These are phyloP conservation scores for Aphrophora alni DNA, from an alignment of 2,888 invertebrate genomes.

Conservation along the genomic window DNA sequence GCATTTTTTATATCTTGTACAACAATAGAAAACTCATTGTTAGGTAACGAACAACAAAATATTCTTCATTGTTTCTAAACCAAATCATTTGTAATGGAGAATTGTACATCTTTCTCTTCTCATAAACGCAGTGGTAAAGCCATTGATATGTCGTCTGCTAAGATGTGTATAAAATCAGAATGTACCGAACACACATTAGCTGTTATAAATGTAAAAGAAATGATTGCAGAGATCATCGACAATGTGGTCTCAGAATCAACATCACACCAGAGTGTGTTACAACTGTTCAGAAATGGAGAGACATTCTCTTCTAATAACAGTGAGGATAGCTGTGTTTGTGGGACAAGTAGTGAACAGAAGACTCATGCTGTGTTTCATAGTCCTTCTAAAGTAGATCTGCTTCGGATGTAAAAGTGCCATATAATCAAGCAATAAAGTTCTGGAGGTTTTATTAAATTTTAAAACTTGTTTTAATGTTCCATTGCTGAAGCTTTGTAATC, in stretches of 20 bases:
- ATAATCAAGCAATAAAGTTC: too few relatives aligned
- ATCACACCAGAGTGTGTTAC: neutral
- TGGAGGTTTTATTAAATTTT: too few relatives aligned
- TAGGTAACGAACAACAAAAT: neutral
- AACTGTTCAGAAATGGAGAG: neutral
- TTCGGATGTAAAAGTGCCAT: neutral
- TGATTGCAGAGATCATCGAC: neutral
- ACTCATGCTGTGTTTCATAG: too few relatives aligned
- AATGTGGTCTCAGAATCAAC: neutral
- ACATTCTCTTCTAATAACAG: neutral
- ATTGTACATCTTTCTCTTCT: neutral
- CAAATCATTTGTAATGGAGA: neutral
- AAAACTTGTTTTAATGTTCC: too few relatives aligned
- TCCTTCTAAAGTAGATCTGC: neutral
- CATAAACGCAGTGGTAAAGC: too few relatives aligned
- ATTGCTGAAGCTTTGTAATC: too few relatives aligned
- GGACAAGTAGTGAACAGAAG: too few relatives aligned
- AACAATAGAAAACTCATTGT: neutral
- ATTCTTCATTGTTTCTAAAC: neutral
- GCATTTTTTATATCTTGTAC: neutral
- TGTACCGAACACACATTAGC: neutral
- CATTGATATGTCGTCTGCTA: neutral
- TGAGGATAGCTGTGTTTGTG: neutral
- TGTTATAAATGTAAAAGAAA: neutral
- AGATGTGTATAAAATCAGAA: neutral